A percentile compares a stretch with the other conserved stretches of the same genome.
These are phyloP conservation scores for Xylota segnis DNA, from an alignment of 2,888 invertebrate species.

Conservation along the genomic window DNA sequence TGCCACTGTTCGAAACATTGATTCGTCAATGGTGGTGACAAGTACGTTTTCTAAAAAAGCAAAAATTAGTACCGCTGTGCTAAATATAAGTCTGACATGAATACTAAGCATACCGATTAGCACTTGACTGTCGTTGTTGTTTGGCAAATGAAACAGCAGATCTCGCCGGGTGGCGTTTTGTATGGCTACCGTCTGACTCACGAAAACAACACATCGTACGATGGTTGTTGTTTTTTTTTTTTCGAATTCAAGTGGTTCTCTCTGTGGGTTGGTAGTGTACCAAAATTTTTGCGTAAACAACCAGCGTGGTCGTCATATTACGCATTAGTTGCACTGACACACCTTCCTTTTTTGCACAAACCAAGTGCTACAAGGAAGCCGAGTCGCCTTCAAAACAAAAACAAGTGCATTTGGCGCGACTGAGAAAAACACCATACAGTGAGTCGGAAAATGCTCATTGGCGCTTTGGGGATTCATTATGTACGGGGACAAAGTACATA, in stretches of 20 bases:
- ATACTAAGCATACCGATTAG: constrained; percentile 4
- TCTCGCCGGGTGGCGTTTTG: constrained; percentile 17
- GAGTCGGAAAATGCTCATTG: not conserved
- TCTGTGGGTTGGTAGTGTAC: not conserved
- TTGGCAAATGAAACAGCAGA: not conserved
- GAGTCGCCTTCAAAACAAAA: constrained; percentile 34
- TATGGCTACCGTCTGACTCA: constrained; percentile 33
- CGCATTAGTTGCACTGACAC: constrained; percentile 20
- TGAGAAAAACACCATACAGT: constrained; percentile 28
- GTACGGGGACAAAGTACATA: too few species aligned
- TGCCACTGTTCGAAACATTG: constrained; percentile 5
- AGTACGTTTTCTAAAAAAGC: not conserved
- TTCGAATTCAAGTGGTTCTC: constrained; percentile 1
- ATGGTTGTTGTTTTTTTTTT: constrained; percentile 59
- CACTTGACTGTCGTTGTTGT: not conserved
- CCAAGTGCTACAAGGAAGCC: constrained; percentile 2
- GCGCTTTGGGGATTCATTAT: too few species aligned
- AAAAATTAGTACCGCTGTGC: constrained; percentile 10
- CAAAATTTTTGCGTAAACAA: constrained; percentile 28
- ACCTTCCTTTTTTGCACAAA: constrained; percentile 45
- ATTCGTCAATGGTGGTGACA: constrained; percentile 10
- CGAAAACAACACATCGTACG: constrained; percentile 45
- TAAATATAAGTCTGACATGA: constrained; percentile 26
- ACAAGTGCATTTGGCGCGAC: constrained; percentile 37
- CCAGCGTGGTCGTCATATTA: constrained; percentile 15